Conservation (phyloP, 2,797 vertebrate genomes). For the Chaetodon trifasciatus region DNA sequence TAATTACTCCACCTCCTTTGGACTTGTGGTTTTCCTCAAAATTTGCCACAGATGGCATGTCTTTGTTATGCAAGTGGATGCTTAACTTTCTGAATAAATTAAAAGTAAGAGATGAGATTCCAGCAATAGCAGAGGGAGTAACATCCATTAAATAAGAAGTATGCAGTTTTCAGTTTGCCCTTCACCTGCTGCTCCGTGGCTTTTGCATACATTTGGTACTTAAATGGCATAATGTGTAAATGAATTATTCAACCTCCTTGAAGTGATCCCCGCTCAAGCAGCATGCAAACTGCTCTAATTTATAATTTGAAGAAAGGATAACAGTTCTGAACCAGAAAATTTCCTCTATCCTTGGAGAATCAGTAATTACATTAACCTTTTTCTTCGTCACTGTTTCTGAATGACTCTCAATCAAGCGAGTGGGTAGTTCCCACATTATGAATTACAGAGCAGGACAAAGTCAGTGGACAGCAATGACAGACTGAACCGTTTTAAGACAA, state of each 20-base stretch:
- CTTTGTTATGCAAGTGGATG: conserved; percentile 11
- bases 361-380: conserved; percentile 54
- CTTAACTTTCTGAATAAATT: conserved; percentile 29
- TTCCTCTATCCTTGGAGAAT: conserved; percentile 18
- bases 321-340: conserved; percentile 37
- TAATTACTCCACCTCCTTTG: conserved; percentile 26
- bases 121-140: background rate
- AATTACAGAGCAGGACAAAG: conserved; percentile 36
- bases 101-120: conserved; percentile 12
- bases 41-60: background rate
- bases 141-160: background rate
- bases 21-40: background rate
- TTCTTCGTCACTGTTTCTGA: conserved; percentile 29
- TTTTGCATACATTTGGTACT: conserved; percentile 21
- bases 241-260: conserved; percentile 58
- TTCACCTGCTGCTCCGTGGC: conserved; percentile 7
- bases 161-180: background rate
- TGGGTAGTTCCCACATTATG: conserved; percentile 24
- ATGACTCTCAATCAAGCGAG: conserved; percentile 38
- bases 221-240: conserved; percentile 18
- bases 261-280: conserved; percentile 40
- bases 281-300: conserved; percentile 24
- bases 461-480: background rate
- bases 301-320: conserved; percentile 38
- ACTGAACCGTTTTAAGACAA: background rate